Evolutionary conservation across 1,140 invertebrate genomes (phyloP).

Genomic region (Acyrthosiphon pisum): DNA sequence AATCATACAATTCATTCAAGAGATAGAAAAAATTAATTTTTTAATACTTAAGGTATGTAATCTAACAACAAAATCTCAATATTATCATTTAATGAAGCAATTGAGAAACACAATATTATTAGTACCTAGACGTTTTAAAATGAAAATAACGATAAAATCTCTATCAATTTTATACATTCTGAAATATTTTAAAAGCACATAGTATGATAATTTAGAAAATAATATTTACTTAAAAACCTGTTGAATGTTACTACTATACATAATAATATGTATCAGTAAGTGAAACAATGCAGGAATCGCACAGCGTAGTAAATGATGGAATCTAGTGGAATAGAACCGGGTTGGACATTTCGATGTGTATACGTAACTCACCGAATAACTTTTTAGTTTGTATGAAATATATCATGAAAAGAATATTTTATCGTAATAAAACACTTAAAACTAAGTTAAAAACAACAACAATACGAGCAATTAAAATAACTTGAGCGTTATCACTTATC

Average conservation of each 20-base stretch:
- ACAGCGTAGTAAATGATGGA: background rate
- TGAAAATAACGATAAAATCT: background rate
- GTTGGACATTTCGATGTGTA: background rate
- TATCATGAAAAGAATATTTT: background rate
- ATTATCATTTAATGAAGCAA: background rate
- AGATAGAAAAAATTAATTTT: background rate
- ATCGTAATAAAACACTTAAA: background rate
- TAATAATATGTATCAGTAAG: conserved; percentile 11
- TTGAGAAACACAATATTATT: background rate
- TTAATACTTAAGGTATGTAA: too few relatives aligned
- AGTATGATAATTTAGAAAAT: background rate
- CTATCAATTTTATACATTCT: background rate
- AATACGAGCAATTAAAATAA: conserved; percentile 22
- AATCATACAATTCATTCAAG: background rate
- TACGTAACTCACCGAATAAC: background rate
- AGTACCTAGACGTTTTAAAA: background rate
- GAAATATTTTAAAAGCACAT: background rate
- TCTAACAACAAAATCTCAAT: background rate
- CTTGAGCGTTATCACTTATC: background rate
- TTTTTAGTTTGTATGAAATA: background rate
- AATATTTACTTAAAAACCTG: conserved; percentile 27
- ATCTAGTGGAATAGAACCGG: background rate
- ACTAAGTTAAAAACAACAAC: background rate
- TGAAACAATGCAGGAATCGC: background rate
- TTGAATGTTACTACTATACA: conserved; percentile 22